phyloP scores from a whole-genome alignment of 2,797 vertebrate species.

The Phyllotis vaccarum region DNA sequence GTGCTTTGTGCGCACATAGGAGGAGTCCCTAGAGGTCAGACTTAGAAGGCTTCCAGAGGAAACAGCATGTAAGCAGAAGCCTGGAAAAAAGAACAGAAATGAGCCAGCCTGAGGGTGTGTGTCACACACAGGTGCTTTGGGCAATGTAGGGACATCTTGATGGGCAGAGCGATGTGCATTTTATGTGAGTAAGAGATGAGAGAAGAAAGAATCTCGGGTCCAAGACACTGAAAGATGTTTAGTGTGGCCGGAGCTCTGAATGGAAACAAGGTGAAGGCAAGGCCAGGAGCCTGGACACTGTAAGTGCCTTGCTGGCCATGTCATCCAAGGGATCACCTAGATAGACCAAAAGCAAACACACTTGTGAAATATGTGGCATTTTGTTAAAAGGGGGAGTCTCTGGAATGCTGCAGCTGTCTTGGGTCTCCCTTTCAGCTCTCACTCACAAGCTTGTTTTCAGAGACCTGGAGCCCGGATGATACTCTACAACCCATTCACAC shows the following conservation, averaged over 20 bases:
- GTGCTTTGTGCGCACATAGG: background rate
- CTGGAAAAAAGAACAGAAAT: background rate
- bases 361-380: background rate
- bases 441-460: background rate
- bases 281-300: fast-evolving
- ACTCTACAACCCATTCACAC: background rate
- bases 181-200: background rate
- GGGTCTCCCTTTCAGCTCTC: background rate
- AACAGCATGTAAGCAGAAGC: background rate
- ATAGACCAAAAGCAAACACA: background rate
- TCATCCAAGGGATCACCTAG: background rate
- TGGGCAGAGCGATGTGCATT: background rate
- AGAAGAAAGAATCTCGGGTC: background rate
- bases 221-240: background rate
- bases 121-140: no score
- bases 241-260: background rate
- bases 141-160: background rate
- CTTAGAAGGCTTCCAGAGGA: background rate
- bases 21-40: background rate
- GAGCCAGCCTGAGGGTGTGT: background rate
- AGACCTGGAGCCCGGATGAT: background rate
- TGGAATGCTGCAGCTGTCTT: background rate
- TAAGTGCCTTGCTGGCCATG: background rate
- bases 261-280: no score
- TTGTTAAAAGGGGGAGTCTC: background rate